Conservation (phyloP, 1,140 invertebrate species). For the Acromyrmex charruanus region DNA sequence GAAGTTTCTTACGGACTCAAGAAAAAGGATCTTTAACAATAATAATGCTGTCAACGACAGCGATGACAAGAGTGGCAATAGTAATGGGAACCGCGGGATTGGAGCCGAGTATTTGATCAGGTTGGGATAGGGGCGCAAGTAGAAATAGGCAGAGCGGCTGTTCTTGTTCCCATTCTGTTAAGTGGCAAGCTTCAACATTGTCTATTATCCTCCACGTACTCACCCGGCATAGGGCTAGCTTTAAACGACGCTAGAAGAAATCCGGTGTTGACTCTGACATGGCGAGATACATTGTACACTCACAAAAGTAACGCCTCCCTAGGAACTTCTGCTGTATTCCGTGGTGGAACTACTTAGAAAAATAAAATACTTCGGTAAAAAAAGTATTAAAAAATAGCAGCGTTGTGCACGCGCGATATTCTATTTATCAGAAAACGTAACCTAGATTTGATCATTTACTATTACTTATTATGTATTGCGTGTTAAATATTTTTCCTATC, state of each 20-base stretch:
- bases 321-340: neutral
- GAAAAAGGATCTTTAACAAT: slow-evolving; percentile 28
- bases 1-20: neutral
- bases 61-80: slow-evolving; percentile 68
- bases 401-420: neutral
- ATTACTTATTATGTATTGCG: neutral
- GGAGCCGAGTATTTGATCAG: slow-evolving; percentile 83
- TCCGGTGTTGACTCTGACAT: slow-evolving; percentile 47
- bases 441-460: neutral
- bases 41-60: slow-evolving; percentile 67
- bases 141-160: slow-evolving; percentile 82
- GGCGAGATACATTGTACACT: slow-evolving; percentile 45
- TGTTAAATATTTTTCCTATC: neutral
- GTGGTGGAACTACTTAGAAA: neutral
- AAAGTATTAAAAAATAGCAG: neutral
- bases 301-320: neutral
- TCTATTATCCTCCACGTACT: slow-evolving; percentile 75
- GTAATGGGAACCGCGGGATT: slow-evolving; percentile 77
- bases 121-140: slow-evolving; percentile 79
- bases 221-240: slow-evolving; percentile 63
- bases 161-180: slow-evolving; percentile 84
- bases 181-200: slow-evolving; percentile 78
- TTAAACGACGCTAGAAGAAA: slow-evolving; percentile 61
- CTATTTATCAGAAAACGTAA: neutral
- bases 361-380: slow-evolving; percentile 8